Evolutionary conservation across 2,888 invertebrate genomes (phyloP).

Genomic region (Dyspetes luteomarginatus): DNA sequence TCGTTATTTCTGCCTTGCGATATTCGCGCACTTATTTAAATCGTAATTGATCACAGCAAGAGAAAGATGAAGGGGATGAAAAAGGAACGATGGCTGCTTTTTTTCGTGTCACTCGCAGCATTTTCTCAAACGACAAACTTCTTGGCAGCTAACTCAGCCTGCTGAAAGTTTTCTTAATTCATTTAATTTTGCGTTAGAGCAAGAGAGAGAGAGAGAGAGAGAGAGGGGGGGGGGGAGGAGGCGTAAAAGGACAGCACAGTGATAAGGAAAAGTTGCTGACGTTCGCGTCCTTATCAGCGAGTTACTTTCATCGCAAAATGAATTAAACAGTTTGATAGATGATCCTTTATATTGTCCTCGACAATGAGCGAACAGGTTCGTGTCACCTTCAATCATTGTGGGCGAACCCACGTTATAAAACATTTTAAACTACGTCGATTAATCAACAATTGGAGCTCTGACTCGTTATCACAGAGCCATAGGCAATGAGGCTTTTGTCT

Average conservation of each 20-base stretch:
- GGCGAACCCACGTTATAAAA: not conserved
- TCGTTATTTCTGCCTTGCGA: no score
- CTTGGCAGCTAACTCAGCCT: constrained; percentile 6
- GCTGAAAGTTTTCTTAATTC: constrained; percentile 64
- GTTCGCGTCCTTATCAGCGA: constrained; percentile 7
- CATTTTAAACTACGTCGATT: constrained; percentile 29
- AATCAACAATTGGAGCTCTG: constrained; percentile 17
- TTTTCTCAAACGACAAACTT: constrained; percentile 40
- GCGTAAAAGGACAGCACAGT: constrained; percentile 8
- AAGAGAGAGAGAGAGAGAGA: constrained; percentile 46
- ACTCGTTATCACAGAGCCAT: not conserved
- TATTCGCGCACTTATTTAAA: no score
- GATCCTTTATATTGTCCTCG: constrained; percentile 35
- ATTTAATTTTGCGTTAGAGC: constrained; percentile 61
- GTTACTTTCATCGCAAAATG: constrained; percentile 38
- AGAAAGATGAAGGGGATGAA: constrained; percentile 4
- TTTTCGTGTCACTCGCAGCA: constrained; percentile 49
- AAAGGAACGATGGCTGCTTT: constrained; percentile 26
- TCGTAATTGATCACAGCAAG: no score
- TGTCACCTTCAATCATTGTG: constrained; percentile 3
- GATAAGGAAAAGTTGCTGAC: constrained; percentile 61
- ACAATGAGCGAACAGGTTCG: not conserved
- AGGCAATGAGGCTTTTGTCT: not conserved
- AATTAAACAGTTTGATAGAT: constrained; percentile 59
- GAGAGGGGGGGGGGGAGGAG: constrained; percentile 24